phyloP scores from a whole-genome alignment of 1,140 invertebrate species.

The Neodiprion virginianus region DNA sequence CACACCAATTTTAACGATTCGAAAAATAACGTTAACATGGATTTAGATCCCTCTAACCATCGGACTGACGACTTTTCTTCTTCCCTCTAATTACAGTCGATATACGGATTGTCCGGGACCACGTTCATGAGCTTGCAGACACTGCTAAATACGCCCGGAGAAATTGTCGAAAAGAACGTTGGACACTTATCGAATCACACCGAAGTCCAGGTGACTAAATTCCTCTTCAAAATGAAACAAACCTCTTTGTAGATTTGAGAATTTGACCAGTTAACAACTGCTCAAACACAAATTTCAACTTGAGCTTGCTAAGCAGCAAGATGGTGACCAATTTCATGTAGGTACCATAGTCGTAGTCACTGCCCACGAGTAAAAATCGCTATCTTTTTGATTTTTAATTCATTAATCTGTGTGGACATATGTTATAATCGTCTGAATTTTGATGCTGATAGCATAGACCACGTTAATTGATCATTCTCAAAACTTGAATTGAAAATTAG shows the following conservation, averaged over 20 bases:
- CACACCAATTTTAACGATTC: too few species aligned
- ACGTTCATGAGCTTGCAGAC: slow-evolving; percentile 79
- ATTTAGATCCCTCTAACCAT: not conserved
- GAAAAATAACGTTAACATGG: too few species aligned
- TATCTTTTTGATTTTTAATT: not conserved
- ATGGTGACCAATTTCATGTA: too few species aligned
- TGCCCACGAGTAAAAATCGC: not conserved
- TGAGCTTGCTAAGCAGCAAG: too few species aligned
- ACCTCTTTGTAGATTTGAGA: not conserved
- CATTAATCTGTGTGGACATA: too few species aligned
- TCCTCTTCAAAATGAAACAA: not conserved
- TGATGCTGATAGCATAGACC: too few species aligned
- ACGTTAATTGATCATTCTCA: too few species aligned
- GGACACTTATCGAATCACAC: slow-evolving; percentile 80
- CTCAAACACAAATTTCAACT: too few species aligned
- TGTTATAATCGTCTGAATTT: too few species aligned
- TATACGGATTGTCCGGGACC: slow-evolving; percentile 90
- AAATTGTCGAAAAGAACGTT: slow-evolving; percentile 75
- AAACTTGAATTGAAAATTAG: too few species aligned
- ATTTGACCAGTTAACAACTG: too few species aligned
- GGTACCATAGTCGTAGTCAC: not conserved
- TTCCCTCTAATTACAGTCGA: slow-evolving; percentile 65
- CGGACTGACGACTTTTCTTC: slow-evolving; percentile 5
- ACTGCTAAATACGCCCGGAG: slow-evolving; percentile 68
- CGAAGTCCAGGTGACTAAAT: slow-evolving; percentile 70